phyloP scores from a whole-genome alignment of 2,888 invertebrate genomes.

The Portevinia maculata region DNA sequence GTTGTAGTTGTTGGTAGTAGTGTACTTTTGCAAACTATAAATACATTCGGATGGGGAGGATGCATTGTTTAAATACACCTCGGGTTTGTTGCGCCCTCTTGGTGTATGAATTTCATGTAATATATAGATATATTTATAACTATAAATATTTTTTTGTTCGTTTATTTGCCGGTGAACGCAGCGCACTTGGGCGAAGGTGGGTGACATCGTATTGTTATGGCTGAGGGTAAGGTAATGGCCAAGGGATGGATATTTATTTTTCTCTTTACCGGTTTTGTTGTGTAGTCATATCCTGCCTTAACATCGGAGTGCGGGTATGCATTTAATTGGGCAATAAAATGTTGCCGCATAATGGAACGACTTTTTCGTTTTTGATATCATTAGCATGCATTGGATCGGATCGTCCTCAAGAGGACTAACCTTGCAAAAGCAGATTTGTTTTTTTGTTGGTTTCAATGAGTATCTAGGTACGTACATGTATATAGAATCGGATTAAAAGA shows the following conservation, averaged over 20 bases:
- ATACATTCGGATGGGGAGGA: constrained; percentile 58
- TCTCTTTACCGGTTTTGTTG: constrained; percentile 65
- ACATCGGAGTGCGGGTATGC: constrained; percentile 66
- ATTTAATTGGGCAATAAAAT: constrained; percentile 72
- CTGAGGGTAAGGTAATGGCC: constrained; percentile 25
- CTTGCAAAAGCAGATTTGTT: not conserved
- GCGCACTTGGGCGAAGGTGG: constrained; percentile 31
- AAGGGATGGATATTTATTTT: constrained; percentile 60
- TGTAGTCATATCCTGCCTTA: constrained; percentile 66
- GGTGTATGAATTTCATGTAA: constrained; percentile 33
- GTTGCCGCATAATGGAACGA: constrained; percentile 51
- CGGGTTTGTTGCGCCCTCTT: constrained; percentile 58
- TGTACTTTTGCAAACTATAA: constrained; percentile 65
- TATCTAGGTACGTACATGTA: not conserved
- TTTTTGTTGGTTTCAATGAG: too few relatives aligned
- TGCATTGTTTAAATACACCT: constrained; percentile 64
- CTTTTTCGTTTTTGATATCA: constrained; percentile 41
- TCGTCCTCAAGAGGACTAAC: not conserved
- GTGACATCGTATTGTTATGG: constrained; percentile 38
- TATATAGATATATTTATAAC: constrained; percentile 1
- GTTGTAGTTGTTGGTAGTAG: constrained; percentile 28
- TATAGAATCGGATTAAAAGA: too few relatives aligned
- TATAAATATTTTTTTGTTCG: constrained; percentile 22
- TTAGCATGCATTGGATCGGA: constrained; percentile 30
- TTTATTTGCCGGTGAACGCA: constrained; percentile 42